A percentile compares a stretch with the other conserved stretches of the same genome.
Conservation (phyloP, 2,113 vertebrate genomes). For the Macquaria ambigua region DNA sequence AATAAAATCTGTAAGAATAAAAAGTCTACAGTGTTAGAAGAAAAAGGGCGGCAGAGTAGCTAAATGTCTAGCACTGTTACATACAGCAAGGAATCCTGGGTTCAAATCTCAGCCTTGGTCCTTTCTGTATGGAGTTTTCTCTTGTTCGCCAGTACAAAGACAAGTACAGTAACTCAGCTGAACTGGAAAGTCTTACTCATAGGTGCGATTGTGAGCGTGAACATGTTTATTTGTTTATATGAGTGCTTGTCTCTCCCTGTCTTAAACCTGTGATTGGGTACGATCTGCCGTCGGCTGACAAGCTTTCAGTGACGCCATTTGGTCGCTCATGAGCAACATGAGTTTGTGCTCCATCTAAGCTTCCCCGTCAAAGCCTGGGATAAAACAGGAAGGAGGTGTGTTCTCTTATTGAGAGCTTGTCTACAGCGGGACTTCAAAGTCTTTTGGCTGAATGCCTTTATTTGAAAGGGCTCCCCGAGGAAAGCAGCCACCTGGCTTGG, state of each 20-base stretch:
- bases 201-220: background rate
- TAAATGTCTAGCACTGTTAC: background rate
- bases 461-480: conserved; percentile 73
- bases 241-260: background rate
- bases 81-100: background rate
- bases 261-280: background rate
- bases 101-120: background rate
- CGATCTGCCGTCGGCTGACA: background rate
- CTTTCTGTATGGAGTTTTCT: background rate
- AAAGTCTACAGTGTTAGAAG: too few relatives aligned
- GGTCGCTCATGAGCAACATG: conserved; percentile 15
- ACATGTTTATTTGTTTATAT: background rate
- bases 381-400: conserved; percentile 58
- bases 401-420: conserved; percentile 58
- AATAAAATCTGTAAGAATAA: too few relatives aligned
- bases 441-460: conserved; percentile 70
- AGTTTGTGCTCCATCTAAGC: conserved; percentile 37
- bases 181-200: background rate
- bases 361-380: conserved; percentile 34
- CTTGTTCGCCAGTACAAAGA: background rate
- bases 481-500: conserved; percentile 74
- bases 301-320: conserved; percentile 8
- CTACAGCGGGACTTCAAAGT: conserved; percentile 72
- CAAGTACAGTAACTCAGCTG: background rate
- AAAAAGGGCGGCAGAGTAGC: background rate